Conservation (phyloP, 2,113 vertebrate species). For the Malurus melanocephalus region DNA sequence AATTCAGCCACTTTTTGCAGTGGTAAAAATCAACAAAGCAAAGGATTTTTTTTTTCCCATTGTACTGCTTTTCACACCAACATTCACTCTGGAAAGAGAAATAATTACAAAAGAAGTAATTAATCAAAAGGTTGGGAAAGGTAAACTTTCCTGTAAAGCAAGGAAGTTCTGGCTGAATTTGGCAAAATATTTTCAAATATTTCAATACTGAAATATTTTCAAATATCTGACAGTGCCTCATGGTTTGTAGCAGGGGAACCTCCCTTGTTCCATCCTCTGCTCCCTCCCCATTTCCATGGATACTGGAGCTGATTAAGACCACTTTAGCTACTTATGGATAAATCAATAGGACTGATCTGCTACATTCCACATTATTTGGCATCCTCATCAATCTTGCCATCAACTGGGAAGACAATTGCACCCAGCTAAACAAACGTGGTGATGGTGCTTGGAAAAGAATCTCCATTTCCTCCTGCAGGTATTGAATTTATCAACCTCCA, state of each 20-base stretch:
- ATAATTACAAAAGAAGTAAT: neutral
- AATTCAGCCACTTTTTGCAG: neutral
- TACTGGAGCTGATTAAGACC: neutral
- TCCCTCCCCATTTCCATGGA: neutral
- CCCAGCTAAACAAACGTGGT: neutral
- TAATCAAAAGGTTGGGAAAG: neutral
- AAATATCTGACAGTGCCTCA: neutral
- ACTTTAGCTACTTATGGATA: constrained; percentile 41
- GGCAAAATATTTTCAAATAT: neutral
- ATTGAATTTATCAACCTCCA: neutral
- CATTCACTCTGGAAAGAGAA: neutral
- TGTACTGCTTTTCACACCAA: neutral
- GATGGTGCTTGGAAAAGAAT: neutral
- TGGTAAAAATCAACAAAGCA: neutral
- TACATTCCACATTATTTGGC: neutral
- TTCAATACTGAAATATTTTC: neutral
- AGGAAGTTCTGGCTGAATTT: neutral
- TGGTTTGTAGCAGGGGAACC: neutral
- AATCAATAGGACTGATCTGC: constrained; percentile 19
- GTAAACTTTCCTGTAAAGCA: neutral
- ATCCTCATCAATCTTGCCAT: constrained; percentile 3
- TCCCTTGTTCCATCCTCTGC: neutral
- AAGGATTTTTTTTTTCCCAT: neutral
- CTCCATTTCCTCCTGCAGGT: neutral
- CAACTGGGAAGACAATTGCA: neutral